These are phyloP conservation scores for Scomber colias DNA, from an alignment of 2,113 vertebrate genomes.

Conservation along the genomic window DNA sequence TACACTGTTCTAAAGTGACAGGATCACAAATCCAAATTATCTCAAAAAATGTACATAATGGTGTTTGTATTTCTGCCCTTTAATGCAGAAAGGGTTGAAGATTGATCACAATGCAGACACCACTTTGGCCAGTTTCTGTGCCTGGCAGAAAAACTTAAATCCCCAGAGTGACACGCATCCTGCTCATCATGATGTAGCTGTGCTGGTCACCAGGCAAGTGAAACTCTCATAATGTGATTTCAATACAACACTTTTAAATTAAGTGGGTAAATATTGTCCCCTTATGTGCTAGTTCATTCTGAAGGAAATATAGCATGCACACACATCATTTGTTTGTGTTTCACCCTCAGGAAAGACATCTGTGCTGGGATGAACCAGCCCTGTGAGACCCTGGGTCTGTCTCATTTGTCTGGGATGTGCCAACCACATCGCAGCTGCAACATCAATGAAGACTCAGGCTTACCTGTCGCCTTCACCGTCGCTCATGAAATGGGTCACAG, in stretches of 20 bases:
- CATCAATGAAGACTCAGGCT: constrained; percentile 97
- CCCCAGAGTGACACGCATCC: constrained; percentile 95
- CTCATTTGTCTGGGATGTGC: constrained; percentile 98
- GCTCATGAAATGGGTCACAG: constrained; percentile 98
- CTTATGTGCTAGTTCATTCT: too few species aligned
- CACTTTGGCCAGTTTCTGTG: constrained; percentile 95
- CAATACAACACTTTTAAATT: background rate
- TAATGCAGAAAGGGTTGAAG: constrained; percentile 90
- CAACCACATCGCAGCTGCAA: constrained; percentile 97
- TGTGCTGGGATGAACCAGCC: constrained; percentile 95
- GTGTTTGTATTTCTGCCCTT: background rate
- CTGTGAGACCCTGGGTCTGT: constrained; percentile 96
- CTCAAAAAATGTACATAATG: background rate
- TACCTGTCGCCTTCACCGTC: constrained; percentile 96
- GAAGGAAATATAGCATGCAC: background rate
- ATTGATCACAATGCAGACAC: constrained; percentile 96
- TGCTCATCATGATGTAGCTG: constrained; percentile 94
- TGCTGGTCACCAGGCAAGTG: constrained; percentile 92
- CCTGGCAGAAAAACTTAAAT: constrained; percentile 98
- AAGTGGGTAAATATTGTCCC: background rate
- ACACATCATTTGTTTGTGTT: constrained; percentile 12
- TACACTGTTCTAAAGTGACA: background rate
- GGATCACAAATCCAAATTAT: background rate
- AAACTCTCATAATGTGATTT: background rate
- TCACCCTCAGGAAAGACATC: constrained; percentile 91